Base-by-base conservation (phyloP, 23 tunicate species). In the Ciona savignyi region DNA sequence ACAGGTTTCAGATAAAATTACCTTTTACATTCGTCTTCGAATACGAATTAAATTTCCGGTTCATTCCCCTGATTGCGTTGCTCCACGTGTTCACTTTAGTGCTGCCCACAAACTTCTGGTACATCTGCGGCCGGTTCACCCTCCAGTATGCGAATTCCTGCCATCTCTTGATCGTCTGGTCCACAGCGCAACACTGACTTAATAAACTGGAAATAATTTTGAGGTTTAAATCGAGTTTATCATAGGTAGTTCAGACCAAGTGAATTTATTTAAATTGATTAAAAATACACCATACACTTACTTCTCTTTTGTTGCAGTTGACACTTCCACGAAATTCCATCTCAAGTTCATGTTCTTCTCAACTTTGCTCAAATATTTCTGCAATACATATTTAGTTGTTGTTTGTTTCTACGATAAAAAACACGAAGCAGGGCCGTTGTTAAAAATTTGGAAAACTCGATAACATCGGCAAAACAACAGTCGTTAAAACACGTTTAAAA, bases 111-210 rank as follows among this genome's bases (percentile, higher is more conserved):
- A 19, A 62, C 30, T 75, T 68, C 68, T 65, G 30, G 64, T 72
- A 70, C 35, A 61, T 60, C 25, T 51, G 77, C 3, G 93, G 93
- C 24, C 84, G 68, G 49, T 80, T 80, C 21, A 80, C 74, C 25
- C 56, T 69, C 93, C 93, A 86, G 29, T 34, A 75, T 0, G 85
- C 85, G 30, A 62, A 86, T 32, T 79, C 77, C 28, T 86, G 93
- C 93, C 93, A 86, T 31, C 27, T 34, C 9, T 79, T 70, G 20
- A 86, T 80, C 32, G 9, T 23, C 23, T 74, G 85, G 42, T 80
- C 85, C 19, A 34, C 26, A 42, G 64, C 34, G 81, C 93, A 86
- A 21, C 73, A 67, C 27, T 70, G 65, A 0, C 61, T 24, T 25
- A 74, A 6, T 21, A 78, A 31, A 26, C 92, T 85, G 80, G 23